A percentile compares a stretch with the other conserved stretches of the same genome.
phyloP scores from a whole-genome alignment of 2,888 invertebrate species.

The Eurytoma californica region DNA sequence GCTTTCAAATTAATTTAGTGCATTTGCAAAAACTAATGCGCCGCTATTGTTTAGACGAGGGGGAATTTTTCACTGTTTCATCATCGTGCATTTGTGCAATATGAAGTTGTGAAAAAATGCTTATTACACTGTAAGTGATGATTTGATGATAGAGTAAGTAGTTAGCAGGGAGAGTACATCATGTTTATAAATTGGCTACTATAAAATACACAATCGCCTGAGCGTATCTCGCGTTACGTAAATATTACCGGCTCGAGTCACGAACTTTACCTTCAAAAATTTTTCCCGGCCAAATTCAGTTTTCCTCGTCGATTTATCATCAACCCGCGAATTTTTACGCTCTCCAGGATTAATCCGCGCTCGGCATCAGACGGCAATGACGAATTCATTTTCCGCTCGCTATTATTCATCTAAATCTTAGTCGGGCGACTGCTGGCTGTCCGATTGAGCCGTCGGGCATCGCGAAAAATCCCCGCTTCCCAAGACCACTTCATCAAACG shows the following conservation, averaged over 20 bases:
- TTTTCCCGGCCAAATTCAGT: background rate
- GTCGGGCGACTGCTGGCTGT: too few species aligned
- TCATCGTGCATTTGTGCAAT: background rate
- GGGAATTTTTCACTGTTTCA: background rate
- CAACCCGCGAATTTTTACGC: too few species aligned
- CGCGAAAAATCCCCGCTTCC: background rate
- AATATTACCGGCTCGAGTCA: conserved; percentile 38
- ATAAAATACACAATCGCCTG: conserved; percentile 28
- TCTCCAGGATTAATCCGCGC: too few species aligned
- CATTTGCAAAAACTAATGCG: too few species aligned
- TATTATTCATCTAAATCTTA: too few species aligned
- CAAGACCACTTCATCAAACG: conserved; percentile 18
- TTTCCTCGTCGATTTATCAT: conserved; percentile 5
- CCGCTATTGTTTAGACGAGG: too few species aligned
- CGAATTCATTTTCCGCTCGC: too few species aligned
- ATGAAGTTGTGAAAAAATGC: background rate
- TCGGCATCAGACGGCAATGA: too few species aligned
- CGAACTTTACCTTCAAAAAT: conserved; percentile 22
- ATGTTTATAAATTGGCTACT: conserved; percentile 43
- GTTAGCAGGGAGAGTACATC: conserved; percentile 21
- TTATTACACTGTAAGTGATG: conserved; percentile 40
- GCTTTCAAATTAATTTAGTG: too few species aligned
- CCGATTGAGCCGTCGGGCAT: conserved; percentile 3
- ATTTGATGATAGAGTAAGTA: conserved; percentile 44
- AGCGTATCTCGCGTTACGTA: conserved; percentile 42